These are phyloP conservation scores for Notodonta ziczac DNA, from an alignment of 2,888 invertebrate genomes.

Conservation along the genomic window DNA sequence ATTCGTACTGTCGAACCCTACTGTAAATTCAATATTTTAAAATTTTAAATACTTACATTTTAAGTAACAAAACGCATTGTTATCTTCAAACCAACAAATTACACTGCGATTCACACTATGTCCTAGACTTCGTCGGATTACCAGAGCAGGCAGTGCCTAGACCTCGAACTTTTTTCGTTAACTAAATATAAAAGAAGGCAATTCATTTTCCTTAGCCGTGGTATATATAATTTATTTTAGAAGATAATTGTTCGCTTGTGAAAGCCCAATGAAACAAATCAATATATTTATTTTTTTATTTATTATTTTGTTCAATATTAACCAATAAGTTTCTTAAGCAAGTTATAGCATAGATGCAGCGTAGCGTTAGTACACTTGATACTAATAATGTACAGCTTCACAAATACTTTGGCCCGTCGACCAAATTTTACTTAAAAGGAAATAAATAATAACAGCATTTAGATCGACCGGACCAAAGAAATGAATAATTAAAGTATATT, in stretches of 20 bases:
- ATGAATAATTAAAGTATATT: conserved; percentile 40
- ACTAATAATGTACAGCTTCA: conserved; percentile 41
- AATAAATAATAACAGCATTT: conserved; percentile 1
- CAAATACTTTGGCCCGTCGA: conserved; percentile 26
- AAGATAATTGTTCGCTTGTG: background rate
- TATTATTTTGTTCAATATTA: conserved; percentile 77
- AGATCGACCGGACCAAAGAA: conserved; percentile 41
- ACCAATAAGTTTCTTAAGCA: conserved; percentile 80
- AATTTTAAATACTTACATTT: too few species aligned
- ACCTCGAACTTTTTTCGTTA: too few species aligned
- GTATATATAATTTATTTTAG: too few species aligned
- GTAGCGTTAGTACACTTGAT: conserved; percentile 53
- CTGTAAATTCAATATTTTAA: too few species aligned
- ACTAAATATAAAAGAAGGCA: too few species aligned
- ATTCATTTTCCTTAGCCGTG: too few species aligned
- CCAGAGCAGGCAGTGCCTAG: too few species aligned
- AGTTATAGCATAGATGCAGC: conserved; percentile 71
- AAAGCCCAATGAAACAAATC: conserved; percentile 28
- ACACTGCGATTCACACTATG: too few species aligned
- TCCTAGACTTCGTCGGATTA: too few species aligned
- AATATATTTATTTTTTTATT: conserved; percentile 52
- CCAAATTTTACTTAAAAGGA: conserved; percentile 12
- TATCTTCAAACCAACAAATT: too few species aligned
- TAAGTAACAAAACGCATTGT: too few species aligned
- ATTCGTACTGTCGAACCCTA: too few species aligned